These are phyloP conservation scores for Prochilodus magdalenae DNA, from an alignment of 2,113 vertebrate genomes.

Conservation along the genomic window DNA sequence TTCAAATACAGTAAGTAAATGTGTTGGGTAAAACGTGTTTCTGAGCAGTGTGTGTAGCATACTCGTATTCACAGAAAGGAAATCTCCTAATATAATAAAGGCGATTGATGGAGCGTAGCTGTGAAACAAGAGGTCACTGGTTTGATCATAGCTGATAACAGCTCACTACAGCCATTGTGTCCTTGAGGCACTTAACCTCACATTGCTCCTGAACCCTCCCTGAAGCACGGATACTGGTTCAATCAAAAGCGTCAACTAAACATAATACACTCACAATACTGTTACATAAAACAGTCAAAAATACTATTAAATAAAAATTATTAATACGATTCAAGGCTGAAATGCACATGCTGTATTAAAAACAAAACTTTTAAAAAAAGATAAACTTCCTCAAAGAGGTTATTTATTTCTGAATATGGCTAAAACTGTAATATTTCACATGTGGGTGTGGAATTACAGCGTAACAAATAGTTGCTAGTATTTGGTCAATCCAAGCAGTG, in stretches of 20 bases:
- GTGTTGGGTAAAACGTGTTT: not conserved
- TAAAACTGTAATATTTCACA: not conserved
- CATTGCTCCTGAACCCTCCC: not conserved
- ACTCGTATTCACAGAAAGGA: not conserved
- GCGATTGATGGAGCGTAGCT: slow-evolving; percentile 3
- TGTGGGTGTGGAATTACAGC: not conserved
- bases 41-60: not conserved
- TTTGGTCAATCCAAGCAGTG: not conserved
- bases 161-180: slow-evolving; percentile 43
- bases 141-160: slow-evolving; percentile 41
- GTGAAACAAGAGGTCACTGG: slow-evolving; percentile 33
- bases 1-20: not conserved
- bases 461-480: not conserved
- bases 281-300: not conserved
- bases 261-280: not conserved
- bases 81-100: slow-evolving; percentile 16
- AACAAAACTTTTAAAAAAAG: too few relatives aligned
- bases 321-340: too few relatives aligned
- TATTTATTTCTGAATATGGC: not conserved
- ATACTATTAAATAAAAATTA: not conserved
- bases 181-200: slow-evolving; percentile 40
- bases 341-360: too few relatives aligned
- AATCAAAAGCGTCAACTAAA: not conserved
- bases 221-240: not conserved
- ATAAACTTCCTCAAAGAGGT: not conserved